These are phyloP conservation scores for Drosophila formosana DNA, from an alignment of 2,888 invertebrate genomes.

Conservation along the genomic window DNA sequence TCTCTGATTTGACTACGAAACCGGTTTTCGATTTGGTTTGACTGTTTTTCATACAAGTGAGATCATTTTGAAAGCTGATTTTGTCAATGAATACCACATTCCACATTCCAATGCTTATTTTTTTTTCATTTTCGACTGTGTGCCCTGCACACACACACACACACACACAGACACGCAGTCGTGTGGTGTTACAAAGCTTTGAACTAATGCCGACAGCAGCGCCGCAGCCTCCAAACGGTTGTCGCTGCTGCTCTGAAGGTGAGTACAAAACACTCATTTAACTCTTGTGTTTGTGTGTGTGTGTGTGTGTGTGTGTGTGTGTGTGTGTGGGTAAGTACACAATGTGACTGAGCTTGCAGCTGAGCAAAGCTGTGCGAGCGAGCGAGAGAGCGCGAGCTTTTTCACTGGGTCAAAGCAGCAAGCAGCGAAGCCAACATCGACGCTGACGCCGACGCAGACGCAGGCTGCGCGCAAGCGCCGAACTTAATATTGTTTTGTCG, in stretches of 20 bases:
- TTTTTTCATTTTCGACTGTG: slow-evolving; percentile 35
- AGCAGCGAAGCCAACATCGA: slow-evolving; percentile 28
- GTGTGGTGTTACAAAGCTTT: slow-evolving; percentile 78
- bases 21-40: slow-evolving; percentile 86
- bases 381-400: slow-evolving; percentile 5
- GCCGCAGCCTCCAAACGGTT: slow-evolving; percentile 49
- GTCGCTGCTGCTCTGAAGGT: slow-evolving; percentile 48
- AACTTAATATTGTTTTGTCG: slow-evolving; percentile 19
- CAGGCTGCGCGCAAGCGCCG: slow-evolving; percentile 44
- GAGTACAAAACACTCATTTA: slow-evolving; percentile 54
- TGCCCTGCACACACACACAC: slow-evolving; percentile 43
- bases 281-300: slow-evolving; percentile 18
- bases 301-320: slow-evolving; percentile 9
- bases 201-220: slow-evolving; percentile 80
- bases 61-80: slow-evolving; percentile 86
- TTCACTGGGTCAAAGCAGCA: slow-evolving; percentile 60
- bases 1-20: slow-evolving; percentile 84
- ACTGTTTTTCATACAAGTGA: slow-evolving; percentile 85
- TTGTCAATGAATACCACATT: slow-evolving; percentile 85
- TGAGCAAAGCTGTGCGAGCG: background rate
- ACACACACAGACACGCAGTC: slow-evolving; percentile 40
- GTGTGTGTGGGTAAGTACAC: slow-evolving; percentile 37
- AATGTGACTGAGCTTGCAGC: slow-evolving; percentile 51
- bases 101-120: slow-evolving; percentile 69
- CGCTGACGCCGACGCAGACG: slow-evolving; percentile 25